Conservation (phyloP, 1,140 invertebrate genomes). For the Zaprionus davidi region DNA sequence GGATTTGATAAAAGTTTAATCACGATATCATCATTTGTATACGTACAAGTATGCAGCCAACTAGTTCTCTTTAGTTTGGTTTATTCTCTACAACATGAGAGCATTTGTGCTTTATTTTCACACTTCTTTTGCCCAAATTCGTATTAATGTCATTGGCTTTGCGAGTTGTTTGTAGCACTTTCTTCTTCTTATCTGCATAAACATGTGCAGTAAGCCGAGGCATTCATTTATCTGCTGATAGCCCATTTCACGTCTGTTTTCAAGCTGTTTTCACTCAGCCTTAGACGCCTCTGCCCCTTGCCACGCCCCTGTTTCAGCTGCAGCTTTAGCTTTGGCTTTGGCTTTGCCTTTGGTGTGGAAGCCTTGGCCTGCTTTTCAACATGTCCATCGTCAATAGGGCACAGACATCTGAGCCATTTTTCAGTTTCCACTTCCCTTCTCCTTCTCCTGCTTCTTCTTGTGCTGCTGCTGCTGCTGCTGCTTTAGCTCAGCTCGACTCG, state of each 20-base stretch:
- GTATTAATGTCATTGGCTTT: conserved; percentile 25
- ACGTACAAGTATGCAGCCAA: no score
- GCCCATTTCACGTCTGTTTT: conserved; percentile 15
- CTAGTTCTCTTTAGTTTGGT: neutral
- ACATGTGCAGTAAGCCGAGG: conserved; percentile 12
- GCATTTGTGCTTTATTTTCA: conserved; percentile 6
- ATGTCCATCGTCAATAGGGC: conserved; percentile 50
- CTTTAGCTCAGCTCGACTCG: conserved; percentile 5
- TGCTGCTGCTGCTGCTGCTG: no score
- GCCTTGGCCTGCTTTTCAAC: conserved; percentile 47
- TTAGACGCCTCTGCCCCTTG: neutral
- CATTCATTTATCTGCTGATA: conserved; percentile 32
- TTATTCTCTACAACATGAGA: neutral
- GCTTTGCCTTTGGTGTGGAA: conserved; percentile 7
- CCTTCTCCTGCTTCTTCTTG: neutral
- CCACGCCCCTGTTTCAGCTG: neutral
- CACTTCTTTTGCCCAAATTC: conserved; percentile 2
- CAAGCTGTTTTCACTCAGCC: conserved; percentile 13
- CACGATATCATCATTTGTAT: no score
- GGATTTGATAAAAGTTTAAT: no score
- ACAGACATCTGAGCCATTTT: conserved; percentile 33
- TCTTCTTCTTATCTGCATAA: conserved; percentile 10
- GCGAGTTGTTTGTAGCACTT: conserved; percentile 7
- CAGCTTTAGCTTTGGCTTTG: neutral
- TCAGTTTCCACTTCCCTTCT: conserved; percentile 3